Evolutionary conservation across 2,888 invertebrate species (phyloP).

Genomic region (Ephialtes manifestator): DNA sequence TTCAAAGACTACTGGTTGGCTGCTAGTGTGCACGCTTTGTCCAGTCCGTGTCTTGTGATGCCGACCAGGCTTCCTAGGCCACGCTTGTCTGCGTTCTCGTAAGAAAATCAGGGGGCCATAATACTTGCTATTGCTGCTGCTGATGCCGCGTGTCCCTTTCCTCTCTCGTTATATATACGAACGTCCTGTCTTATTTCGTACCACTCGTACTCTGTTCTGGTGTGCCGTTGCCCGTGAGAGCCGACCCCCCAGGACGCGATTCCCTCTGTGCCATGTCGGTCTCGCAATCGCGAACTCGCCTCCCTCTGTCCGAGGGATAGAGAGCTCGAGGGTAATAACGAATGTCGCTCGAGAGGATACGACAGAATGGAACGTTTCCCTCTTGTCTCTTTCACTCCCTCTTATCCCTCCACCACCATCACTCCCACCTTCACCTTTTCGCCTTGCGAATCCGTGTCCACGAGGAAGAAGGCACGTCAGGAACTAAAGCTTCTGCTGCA

Average conservation of each 20-base stretch:
- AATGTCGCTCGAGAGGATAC: constrained; percentile 65
- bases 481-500: constrained; percentile 47
- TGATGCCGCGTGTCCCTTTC: constrained; percentile 46
- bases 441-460: constrained; percentile 49
- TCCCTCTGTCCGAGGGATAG: constrained; percentile 33
- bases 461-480: constrained; percentile 49
- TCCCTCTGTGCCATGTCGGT: constrained; percentile 25
- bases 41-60: constrained; percentile 39
- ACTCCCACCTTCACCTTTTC: background rate
- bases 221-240: constrained; percentile 61
- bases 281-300: constrained; percentile 47
- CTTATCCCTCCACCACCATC: background rate
- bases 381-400: constrained; percentile 32
- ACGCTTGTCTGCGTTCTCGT: constrained; percentile 64
- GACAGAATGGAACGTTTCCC: constrained; percentile 60
- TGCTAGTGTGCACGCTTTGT: constrained; percentile 46
- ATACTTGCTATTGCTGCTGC: constrained; percentile 33
- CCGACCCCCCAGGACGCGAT: constrained; percentile 44
- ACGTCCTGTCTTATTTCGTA: constrained; percentile 12
- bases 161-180: constrained; percentile 46
- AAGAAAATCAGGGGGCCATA: constrained; percentile 66
- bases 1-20: constrained; percentile 70
- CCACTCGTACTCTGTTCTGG: constrained; percentile 22
- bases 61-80: constrained; percentile 29
- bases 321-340: constrained; percentile 65